Conservation (phyloP, 2,888 invertebrate genomes). For the Dryobota labecula region DNA sequence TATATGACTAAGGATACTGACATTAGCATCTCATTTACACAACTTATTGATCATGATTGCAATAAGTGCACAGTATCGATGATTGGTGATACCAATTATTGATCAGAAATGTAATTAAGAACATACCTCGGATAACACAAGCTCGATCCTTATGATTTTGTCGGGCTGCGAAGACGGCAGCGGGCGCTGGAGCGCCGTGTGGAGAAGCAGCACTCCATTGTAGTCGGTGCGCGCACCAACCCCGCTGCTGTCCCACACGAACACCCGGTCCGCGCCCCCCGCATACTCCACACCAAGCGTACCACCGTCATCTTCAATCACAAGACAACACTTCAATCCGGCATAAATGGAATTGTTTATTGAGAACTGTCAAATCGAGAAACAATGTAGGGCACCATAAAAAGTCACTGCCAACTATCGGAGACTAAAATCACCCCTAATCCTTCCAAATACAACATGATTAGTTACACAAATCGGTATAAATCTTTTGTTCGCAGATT, state of each 20-base stretch:
- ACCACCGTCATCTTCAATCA: conserved; percentile 91
- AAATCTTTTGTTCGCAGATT: conserved; percentile 70
- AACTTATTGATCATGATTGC: conserved; percentile 28
- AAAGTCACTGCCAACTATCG: conserved; percentile 60
- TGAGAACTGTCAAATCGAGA: conserved; percentile 85
- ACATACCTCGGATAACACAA: conserved; percentile 95
- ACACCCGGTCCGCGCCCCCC: conserved; percentile 94
- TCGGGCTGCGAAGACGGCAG: conserved; percentile 93
- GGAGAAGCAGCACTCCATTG: conserved; percentile 96
- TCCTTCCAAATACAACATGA: conserved; percentile 50
- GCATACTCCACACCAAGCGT: conserved; percentile 94
- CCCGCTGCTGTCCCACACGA: conserved; percentile 95
- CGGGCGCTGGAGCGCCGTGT: conserved; percentile 96
- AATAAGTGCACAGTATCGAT: not conserved
- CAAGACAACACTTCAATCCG: conserved; percentile 71
- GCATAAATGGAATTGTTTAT: conserved; percentile 85
- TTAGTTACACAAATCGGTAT: conserved; percentile 51
- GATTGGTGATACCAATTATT: not conserved
- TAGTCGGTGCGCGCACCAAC: conserved; percentile 97
- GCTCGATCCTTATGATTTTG: conserved; percentile 95
- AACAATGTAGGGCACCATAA: conserved; percentile 85
- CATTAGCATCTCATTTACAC: conserved; percentile 52
- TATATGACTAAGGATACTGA: conserved; percentile 12
- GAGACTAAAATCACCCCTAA: conserved; percentile 58
- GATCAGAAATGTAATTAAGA: conserved; percentile 10